A percentile compares a stretch with the other conserved stretches of the same genome.
Conservation (phyloP, 1,140 invertebrate species). For the Micrasema longulum region DNA sequence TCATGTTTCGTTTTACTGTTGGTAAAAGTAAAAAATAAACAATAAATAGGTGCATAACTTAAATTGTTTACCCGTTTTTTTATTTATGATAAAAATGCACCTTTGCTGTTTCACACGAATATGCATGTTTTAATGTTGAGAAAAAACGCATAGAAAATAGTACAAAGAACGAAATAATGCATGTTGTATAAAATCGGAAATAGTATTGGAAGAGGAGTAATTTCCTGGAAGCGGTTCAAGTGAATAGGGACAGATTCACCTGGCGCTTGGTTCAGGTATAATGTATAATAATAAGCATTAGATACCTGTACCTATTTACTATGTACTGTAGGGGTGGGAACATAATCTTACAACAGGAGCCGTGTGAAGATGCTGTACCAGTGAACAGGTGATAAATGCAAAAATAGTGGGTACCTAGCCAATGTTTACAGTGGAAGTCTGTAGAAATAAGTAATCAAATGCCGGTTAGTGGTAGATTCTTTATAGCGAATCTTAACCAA, state of each 20-base stretch:
- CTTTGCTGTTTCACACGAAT: conserved; percentile 20
- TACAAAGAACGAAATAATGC: conserved; percentile 16
- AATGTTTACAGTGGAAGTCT: no score
- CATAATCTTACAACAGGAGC: conserved; percentile 7
- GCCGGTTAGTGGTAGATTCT: no score
- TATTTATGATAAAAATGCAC: background rate
- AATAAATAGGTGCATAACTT: no score
- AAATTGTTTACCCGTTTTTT: background rate
- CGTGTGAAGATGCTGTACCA: conserved; percentile 4
- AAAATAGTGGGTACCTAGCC: no score
- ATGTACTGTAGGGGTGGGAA: conserved; percentile 4
- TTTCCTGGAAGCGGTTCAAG: conserved; percentile 24
- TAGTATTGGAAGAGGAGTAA: background rate
- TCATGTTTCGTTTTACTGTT: no score
- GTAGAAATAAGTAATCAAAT: no score
- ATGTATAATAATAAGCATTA: background rate
- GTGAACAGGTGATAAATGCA: conserved; percentile 13
- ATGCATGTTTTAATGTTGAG: conserved; percentile 1
- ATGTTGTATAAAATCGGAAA: conserved; percentile 25
- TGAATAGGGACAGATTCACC: conserved; percentile 17
- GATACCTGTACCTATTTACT: background rate
- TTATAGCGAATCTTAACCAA: no score
- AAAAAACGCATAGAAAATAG: conserved; percentile 18
- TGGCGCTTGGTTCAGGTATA: conserved; percentile 14
- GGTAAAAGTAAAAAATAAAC: no score